phyloP scores from a whole-genome alignment of 2,888 invertebrate genomes.

The Branchellion lobata region DNA sequence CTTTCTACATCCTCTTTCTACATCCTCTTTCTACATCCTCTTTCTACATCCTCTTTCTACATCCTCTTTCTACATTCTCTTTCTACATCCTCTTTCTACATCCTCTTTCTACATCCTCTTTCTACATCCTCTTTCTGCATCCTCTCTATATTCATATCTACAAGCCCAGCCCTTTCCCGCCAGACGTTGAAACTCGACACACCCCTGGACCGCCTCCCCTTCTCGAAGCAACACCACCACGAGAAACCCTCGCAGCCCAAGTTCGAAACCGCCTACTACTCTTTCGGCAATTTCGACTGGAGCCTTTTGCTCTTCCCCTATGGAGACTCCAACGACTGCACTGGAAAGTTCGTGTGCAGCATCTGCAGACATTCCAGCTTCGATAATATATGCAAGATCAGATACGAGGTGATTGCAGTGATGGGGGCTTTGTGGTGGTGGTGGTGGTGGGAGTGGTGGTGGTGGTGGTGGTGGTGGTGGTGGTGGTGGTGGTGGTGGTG shows the following conservation, averaged over 20 bases:
- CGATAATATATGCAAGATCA: slow-evolving; percentile 75
- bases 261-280: slow-evolving; percentile 71
- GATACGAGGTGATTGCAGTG: slow-evolving; percentile 67
- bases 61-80: too few species aligned
- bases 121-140: too few species aligned
- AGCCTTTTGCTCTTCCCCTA: slow-evolving; percentile 66
- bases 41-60: too few species aligned
- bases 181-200: slow-evolving; percentile 23
- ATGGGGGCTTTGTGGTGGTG: slow-evolving; percentile 56
- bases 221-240: neutral
- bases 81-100: too few species aligned
- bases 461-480: slow-evolving; percentile 55
- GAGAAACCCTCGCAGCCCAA: neutral
- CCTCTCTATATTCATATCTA: too few species aligned
- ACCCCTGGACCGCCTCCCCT: neutral
- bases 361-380: slow-evolving; percentile 77
- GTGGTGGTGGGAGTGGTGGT: slow-evolving; percentile 57
- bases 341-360: slow-evolving; percentile 60
- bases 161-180: neutral
- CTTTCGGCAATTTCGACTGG: slow-evolving; percentile 81
- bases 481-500: neutral
- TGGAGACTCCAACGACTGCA: slow-evolving; percentile 55
- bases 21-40: too few species aligned
- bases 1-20: too few species aligned
- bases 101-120: too few species aligned